These are phyloP conservation scores for Rhyacophila brunnea DNA, from an alignment of 1,140 invertebrate genomes.

Conservation along the genomic window DNA sequence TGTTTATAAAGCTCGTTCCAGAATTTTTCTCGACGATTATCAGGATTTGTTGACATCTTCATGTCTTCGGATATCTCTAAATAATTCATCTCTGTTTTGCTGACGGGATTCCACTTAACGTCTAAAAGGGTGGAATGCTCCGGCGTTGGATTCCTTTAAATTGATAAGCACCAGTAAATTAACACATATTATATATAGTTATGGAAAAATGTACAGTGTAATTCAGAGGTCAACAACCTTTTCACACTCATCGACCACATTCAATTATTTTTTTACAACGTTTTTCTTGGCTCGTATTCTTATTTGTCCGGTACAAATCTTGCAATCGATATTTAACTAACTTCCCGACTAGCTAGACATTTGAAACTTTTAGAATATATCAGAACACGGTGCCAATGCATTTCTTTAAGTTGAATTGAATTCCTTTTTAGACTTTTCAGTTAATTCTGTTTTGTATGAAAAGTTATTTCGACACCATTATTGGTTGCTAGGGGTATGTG, in stretches of 20 bases:
- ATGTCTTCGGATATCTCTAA: slow-evolving; percentile 47
- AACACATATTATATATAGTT: neutral
- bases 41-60: slow-evolving; percentile 40
- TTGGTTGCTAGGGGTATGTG: no score
- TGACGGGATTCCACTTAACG: slow-evolving; percentile 48
- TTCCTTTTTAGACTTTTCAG: neutral
- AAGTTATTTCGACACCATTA: no score
- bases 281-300: no score
- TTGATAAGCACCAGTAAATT: slow-evolving; percentile 6
- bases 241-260: neutral
- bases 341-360: no score
- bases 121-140: slow-evolving; percentile 45
- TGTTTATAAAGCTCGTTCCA: no score
- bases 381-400: no score
- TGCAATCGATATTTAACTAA: no score
- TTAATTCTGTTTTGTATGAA: no score
- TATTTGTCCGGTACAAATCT: no score
- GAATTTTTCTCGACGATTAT: no score
- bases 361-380: no score
- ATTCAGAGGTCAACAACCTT: neutral
- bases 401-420: neutral
- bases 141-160: slow-evolving; percentile 53
- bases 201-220: neutral
- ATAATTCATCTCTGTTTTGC: slow-evolving; percentile 45
- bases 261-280: no score